These are phyloP conservation scores for Drosophila tripunctata DNA, from an alignment of 2,888 invertebrate species.

Conservation along the genomic window DNA sequence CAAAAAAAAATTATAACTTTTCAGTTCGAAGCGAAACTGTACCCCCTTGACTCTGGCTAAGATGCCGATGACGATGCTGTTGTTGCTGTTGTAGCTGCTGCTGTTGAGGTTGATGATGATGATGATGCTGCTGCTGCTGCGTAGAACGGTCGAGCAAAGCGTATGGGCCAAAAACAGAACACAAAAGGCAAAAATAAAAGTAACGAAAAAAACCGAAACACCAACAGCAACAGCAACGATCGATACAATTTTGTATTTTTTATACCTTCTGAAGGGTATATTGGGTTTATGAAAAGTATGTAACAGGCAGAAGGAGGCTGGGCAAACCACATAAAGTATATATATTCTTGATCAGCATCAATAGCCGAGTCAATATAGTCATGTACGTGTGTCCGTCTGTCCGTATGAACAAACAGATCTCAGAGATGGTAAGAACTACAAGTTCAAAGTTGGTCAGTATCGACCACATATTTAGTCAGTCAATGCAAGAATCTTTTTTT, in stretches of 20 bases:
- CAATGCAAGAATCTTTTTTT: too few species aligned
- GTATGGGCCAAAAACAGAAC: conserved; percentile 64
- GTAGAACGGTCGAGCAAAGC: conserved; percentile 59
- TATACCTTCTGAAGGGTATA: too few species aligned
- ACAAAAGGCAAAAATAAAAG: conserved; percentile 55
- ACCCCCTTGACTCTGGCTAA: conserved; percentile 71
- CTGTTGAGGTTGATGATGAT: conserved; percentile 17
- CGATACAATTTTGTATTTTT: conserved; percentile 69
- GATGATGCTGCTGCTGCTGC: conserved; percentile 57
- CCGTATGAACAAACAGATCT: too few species aligned
- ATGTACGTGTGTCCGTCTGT: too few species aligned
- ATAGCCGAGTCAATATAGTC: too few species aligned
- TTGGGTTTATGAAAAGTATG: too few species aligned
- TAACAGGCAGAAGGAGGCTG: too few species aligned
- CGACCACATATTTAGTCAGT: too few species aligned
- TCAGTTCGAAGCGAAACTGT: conserved; percentile 81
- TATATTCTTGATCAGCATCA: too few species aligned
- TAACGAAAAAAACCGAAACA: conserved; percentile 22
- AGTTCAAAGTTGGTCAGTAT: too few species aligned
- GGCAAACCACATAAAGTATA: too few species aligned
- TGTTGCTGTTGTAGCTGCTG: conserved; percentile 32
- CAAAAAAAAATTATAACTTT: conserved; percentile 73
- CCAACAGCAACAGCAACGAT: conserved; percentile 56
- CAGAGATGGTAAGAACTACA: too few species aligned
- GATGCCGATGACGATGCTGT: conserved; percentile 33